phyloP scores from a whole-genome alignment of 2,888 invertebrate genomes.

The Leucophenga maculata region DNA sequence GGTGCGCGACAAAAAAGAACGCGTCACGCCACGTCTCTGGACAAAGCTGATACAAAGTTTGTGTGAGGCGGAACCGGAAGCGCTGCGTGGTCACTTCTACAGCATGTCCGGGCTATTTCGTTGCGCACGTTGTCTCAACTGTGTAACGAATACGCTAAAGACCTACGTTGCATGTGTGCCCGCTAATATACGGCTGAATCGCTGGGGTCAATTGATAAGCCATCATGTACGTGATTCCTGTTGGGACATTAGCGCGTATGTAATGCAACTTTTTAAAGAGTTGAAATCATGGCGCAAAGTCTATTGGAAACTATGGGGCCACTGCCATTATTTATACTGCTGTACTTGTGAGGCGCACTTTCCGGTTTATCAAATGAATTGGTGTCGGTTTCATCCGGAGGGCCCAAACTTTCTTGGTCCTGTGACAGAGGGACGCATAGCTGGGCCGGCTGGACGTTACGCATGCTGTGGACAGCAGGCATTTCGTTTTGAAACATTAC shows the following conservation, averaged over 20 bases:
- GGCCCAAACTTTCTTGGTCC: constrained; percentile 83
- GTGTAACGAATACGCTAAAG: constrained; percentile 81
- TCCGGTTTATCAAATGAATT: constrained; percentile 83
- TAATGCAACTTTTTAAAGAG: constrained; percentile 82
- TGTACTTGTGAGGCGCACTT: constrained; percentile 84
- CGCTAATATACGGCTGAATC: constrained; percentile 81
- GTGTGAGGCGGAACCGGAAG: constrained; percentile 83
- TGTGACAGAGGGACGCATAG: constrained; percentile 74
- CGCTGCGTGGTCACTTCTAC: constrained; percentile 84
- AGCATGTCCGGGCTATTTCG: constrained; percentile 84
- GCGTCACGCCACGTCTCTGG: constrained; percentile 87
- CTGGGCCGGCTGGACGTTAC: constrained; percentile 83
- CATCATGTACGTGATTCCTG: constrained; percentile 81
- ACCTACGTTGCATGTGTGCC: constrained; percentile 82
- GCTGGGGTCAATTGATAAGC: constrained; percentile 81
- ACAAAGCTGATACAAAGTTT: constrained; percentile 86
- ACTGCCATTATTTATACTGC: constrained; percentile 89
- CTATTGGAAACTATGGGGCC: constrained; percentile 95
- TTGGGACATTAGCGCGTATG: constrained; percentile 88
- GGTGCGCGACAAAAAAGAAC: constrained; percentile 89
- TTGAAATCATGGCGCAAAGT: constrained; percentile 91
- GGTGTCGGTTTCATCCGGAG: constrained; percentile 88
- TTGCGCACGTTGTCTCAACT: constrained; percentile 81
- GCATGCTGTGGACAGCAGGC: constrained; percentile 92
- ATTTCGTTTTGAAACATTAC: constrained; percentile 74